These are phyloP conservation scores for Chloroceryle inda DNA, from an alignment of 2,797 vertebrate genomes.

Conservation along the genomic window DNA sequence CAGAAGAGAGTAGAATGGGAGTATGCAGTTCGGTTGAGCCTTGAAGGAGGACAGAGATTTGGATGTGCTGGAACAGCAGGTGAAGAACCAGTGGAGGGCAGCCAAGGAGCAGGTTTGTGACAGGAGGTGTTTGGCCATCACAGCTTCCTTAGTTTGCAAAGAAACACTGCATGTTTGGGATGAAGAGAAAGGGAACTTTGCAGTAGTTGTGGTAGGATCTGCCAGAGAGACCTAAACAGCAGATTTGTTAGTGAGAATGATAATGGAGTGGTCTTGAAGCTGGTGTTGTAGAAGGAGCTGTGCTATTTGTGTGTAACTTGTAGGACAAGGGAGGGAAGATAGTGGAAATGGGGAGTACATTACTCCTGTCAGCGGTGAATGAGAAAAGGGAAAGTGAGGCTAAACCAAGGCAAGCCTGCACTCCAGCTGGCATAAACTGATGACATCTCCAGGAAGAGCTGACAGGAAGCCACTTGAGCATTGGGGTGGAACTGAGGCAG, in stretches of 20 bases:
- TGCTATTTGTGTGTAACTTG: fast-evolving
- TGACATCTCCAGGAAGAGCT: not conserved
- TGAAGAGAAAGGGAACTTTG: not conserved
- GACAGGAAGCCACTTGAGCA: not conserved
- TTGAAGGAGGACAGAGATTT: not conserved
- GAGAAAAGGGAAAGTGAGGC: not conserved
- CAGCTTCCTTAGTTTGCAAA: not conserved
- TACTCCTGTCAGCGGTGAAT: not conserved
- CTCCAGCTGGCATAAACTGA: not conserved
- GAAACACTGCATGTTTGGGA: fast-evolving
- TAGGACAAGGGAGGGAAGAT: not conserved
- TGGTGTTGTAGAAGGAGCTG: not conserved
- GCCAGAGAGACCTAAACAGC: not conserved
- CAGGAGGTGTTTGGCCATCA: not conserved
- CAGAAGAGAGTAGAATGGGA: not conserved
- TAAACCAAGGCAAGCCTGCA: not conserved
- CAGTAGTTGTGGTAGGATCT: not conserved
- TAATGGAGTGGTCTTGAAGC: not conserved
- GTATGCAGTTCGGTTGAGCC: not conserved
- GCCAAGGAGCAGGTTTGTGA: not conserved
- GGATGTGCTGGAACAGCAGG: not conserved
- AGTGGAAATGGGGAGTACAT: not conserved
- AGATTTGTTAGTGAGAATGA: not conserved
- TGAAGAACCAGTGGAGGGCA: not conserved
- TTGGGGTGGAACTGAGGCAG: not conserved